Base-by-base conservation (phyloP, 1,140 invertebrate species). In the Drosophila fuyamai region DNA sequence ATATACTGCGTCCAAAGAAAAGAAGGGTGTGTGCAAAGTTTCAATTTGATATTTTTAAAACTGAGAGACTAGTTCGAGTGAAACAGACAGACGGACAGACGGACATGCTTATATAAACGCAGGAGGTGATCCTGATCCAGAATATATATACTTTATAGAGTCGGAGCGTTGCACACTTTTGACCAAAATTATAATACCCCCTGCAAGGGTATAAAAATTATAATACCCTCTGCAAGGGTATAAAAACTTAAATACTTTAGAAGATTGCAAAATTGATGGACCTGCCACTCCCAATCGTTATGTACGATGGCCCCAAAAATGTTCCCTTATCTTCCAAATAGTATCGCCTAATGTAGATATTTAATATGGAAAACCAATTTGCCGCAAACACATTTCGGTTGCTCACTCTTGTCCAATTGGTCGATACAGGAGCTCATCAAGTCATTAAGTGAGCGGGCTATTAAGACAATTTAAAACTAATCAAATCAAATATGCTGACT, bases 381-480 rank as follows among this genome's bases (percentile, higher is more conserved):
- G 57, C 16, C 50, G 47, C 35, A 83, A 61, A 36, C 40, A 35
- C 43, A 57, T 70, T 77, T 62, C 74, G 18, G 43, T n/a, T n/a
- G 46, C 40, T 50, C 47, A 50, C 47, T 32, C 27, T 14, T 29
- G 47, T 32, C 16, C 14, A 50, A 44, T 35, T 2, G 56, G 36
- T 13, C 1, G 16, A 29, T 13, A 14, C 54, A 66, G 57, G 32
- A 70, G 58, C 83, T 88, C 83, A 82, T 88, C 76, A 86, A 88
- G 83, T 88, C 83, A 79, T 86, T 86, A 86, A 71, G 79, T 76
- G 74, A 78, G 63, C 53, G 82, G 82, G 60, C 67, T 71, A 68
- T 81, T 75, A 86, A 86, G 79, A 86, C 76, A 79, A 89, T 84
- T 89, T 89, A 84, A 89, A 89, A 81, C 76, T 84, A 89, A 89